phyloP scores from a whole-genome alignment of 2,797 vertebrate genomes.

The Xiphorhynchus erythropygius region DNA sequence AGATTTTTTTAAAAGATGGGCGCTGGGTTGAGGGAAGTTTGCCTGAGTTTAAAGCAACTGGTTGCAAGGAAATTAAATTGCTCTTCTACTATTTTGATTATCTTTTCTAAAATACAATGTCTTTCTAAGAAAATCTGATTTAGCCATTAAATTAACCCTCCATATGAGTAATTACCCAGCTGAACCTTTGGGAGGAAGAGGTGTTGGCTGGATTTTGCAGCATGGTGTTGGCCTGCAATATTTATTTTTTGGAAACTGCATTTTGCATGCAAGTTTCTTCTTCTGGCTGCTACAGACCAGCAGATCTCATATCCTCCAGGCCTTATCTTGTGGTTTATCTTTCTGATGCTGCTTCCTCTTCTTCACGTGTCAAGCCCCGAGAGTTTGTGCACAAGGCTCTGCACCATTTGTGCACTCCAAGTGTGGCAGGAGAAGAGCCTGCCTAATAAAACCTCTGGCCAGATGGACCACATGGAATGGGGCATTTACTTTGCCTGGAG shows the following conservation, averaged over 20 bases:
- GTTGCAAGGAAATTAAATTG: background rate
- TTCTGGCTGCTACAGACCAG: constrained; percentile 3
- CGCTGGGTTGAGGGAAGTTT: background rate
- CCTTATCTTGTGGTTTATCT: constrained; percentile 83
- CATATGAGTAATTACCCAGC: background rate
- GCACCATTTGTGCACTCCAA: background rate
- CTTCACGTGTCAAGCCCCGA: constrained; percentile 45
- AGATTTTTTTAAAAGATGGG: background rate
- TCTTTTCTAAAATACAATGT: background rate
- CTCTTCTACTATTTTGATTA: background rate
- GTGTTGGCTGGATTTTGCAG: background rate
- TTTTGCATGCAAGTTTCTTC: constrained; percentile 33
- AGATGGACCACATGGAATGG: background rate
- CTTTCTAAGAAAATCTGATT: background rate
- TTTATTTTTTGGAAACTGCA: background rate
- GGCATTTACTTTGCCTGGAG: background rate
- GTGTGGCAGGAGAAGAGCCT: background rate
- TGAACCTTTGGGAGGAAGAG: background rate
- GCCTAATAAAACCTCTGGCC: background rate
- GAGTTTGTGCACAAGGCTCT: constrained; percentile 11
- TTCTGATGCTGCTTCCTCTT: constrained; percentile 78
- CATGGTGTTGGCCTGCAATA: background rate
- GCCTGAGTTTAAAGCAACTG: background rate
- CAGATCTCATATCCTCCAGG: constrained; percentile 58
- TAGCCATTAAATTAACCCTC: background rate